Evolutionary conservation across 2,113 vertebrate species (phyloP), one percentile per base, ranked within the genome.

Genomic region (Tautogolabrus adspersus): DNA sequence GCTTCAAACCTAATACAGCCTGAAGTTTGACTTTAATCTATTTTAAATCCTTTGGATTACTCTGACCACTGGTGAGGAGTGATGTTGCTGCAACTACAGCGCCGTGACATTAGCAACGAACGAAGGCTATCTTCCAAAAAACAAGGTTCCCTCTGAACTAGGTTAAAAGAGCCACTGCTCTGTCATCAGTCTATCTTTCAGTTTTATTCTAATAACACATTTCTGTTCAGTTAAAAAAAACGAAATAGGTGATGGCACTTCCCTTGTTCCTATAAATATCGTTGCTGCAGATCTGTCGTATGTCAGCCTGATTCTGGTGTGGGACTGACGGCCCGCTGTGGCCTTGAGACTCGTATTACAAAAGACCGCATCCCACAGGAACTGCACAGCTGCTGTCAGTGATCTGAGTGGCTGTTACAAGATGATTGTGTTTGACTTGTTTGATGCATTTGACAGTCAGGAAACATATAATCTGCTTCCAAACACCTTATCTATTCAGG

Each of bases 351-450:
- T 71, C 15, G 10, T 70, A 84, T 82, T 56, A 72, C 81, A 72
- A 54, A 78, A 79, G 66, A 82, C 69, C 55, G 49, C 19, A 40
- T 79, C 68, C 72, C 77, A 72, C 44, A 64, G 59, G 77, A 82
- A 55, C 7, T 8, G 61, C 49, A 11, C 60, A n/a, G 3, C 67
- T 19, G 72, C 71, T 85, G 88, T 80, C 84, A 77, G 56, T 30
- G 63, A 63, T 82, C 74, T 47, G 8, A 81, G 61, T 26, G 60
- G 64, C 83, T 67, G 68, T n/a, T 79, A 38, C 61, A 75, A 26
- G 26, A 26, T 83, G 86, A 87, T 85, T 13, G 61, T 84, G 85
- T 89, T 84, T 86, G 81, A 86, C 82, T 72, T 82, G 75, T 88
- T 68, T 63, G 57, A 85, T 64, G 30, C 70, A 30, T 62, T 55